A percentile compares a stretch with the other conserved stretches of the same genome.
Evolutionary conservation across 2,113 vertebrate genomes (phyloP).

Genomic region (Xiphophorus maculatus): DNA sequence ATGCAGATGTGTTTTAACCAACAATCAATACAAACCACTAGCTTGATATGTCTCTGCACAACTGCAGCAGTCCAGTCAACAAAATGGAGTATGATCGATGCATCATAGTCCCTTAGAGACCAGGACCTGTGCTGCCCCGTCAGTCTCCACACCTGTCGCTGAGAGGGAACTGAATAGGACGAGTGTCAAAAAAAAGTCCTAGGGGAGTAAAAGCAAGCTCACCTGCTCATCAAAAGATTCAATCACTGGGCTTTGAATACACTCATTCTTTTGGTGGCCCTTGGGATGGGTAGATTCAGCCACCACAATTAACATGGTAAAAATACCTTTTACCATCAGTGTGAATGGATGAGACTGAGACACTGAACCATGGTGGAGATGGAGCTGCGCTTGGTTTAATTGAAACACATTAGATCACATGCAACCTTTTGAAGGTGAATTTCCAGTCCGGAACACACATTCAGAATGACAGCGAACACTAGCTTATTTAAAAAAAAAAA

Average conservation of each 20-base stretch:
- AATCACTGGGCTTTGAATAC: constrained; percentile 83
- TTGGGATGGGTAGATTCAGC: constrained; percentile 76
- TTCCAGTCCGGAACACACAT: constrained; percentile 46
- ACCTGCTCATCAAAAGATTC: constrained; percentile 92
- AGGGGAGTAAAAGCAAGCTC: constrained; percentile 81
- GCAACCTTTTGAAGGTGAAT: constrained; percentile 50
- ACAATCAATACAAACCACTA: constrained; percentile 5
- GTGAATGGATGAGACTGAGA: constrained; percentile 38
- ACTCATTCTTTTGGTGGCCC: constrained; percentile 70
- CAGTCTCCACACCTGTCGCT: constrained; percentile 86
- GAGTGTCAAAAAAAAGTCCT: constrained; percentile 82
- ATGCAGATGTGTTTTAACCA: constrained; percentile 53
- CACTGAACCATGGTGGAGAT: constrained; percentile 61
- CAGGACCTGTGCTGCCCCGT: constrained; percentile 84
- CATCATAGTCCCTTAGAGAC: constrained; percentile 83
- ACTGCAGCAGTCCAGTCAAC: constrained; percentile 84
- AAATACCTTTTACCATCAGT: constrained; percentile 83
- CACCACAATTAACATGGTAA: constrained; percentile 90
- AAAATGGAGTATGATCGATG: constrained; percentile 87
- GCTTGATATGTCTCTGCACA: constrained; percentile 68
- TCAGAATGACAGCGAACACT: constrained; percentile 15
- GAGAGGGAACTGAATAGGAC: constrained; percentile 82
- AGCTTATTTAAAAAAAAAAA: constrained; percentile 52
- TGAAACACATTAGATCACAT: constrained; percentile 63
- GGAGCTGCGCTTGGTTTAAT: constrained; percentile 75